Conservation (phyloP, 2,113 vertebrate genomes). For the Loxodonta africana region DNA sequence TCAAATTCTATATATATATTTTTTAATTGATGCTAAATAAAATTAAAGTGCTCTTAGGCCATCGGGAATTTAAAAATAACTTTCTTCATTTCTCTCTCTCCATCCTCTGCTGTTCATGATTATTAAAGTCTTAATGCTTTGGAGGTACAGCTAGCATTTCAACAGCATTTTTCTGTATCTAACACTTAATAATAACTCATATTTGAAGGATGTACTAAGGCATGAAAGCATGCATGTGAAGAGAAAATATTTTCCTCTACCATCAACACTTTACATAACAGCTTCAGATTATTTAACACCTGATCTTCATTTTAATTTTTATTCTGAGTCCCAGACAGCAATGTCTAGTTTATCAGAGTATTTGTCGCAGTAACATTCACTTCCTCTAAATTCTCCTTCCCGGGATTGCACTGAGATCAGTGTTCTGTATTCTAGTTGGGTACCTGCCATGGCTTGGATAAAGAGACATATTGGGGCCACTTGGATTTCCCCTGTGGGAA, state of each 20-base stretch:
- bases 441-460: background rate
- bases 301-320: background rate
- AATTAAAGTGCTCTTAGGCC: background rate
- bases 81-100: background rate
- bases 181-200: background rate
- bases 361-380: background rate
- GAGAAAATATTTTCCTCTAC: background rate
- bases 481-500: background rate
- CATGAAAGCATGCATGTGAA: background rate
- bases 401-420: background rate
- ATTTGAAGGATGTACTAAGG: background rate
- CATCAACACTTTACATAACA: background rate
- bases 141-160: conserved; percentile 29
- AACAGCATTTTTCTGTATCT: conserved; percentile 13
- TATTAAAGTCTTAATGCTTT: conserved; percentile 16
- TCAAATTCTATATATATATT: background rate
- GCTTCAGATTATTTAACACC: background rate
- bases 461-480: background rate
- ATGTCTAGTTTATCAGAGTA: background rate
- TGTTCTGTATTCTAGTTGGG: background rate
- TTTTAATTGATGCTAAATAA: conserved; percentile 9
- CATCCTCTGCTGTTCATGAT: background rate
- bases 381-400: background rate
- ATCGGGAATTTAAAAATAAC: background rate
- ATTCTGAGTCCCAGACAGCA: background rate